Base-by-base conservation (phyloP, 2,113 vertebrate genomes). In the Arvicanthis niloticus region DNA sequence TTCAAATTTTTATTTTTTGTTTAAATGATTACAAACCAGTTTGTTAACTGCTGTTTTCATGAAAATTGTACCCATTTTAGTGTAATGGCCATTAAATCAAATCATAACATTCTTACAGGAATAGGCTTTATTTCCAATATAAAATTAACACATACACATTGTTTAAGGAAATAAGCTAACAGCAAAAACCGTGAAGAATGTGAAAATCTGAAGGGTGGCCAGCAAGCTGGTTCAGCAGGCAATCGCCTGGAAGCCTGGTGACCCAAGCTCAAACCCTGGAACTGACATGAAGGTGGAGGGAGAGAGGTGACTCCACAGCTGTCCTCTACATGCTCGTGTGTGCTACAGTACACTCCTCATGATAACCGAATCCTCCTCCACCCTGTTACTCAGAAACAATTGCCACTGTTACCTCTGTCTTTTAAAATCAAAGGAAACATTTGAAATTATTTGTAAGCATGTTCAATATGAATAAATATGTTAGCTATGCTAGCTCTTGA, bases 371-470 rank as follows among this genome's bases (percentile, higher is more conserved):
- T 34, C 60, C 34, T 34, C 37, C 3, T 80, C 68, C 60, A 58
- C 77, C 26, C 76, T 19, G 42, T 84, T 84, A 88, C 24, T 45
- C 51, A 94, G 70, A 93, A 93, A 73, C 93, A 80, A 73, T 93
- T 85, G 78, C 48, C 78, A 51, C 82, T 96, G 80, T 51, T 96
- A 37, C 90, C 19, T 75, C 62, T 89, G 1, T 42, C 40, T 76
- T 95, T 96, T 88, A 90, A 67, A 29, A 82, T 91, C 60, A 70
- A 62, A 87, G 76, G 77, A 91, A 92, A 81, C 94, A 67, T 88
- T 95, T 98, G 80, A 73, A 82, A 82, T 93, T 90, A 93, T 84
- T 94, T 94, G 26, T 94, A n/a, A 89, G 60, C 29, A 51, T 67
- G 21, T 94, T 93, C n/a, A 87, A 5, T 65, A 21, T 81, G 42